Evolutionary conservation across 2,888 invertebrate genomes (phyloP), one percentile per base, ranked within the genome.

Genomic region (Lepidonotus clava): DNA sequence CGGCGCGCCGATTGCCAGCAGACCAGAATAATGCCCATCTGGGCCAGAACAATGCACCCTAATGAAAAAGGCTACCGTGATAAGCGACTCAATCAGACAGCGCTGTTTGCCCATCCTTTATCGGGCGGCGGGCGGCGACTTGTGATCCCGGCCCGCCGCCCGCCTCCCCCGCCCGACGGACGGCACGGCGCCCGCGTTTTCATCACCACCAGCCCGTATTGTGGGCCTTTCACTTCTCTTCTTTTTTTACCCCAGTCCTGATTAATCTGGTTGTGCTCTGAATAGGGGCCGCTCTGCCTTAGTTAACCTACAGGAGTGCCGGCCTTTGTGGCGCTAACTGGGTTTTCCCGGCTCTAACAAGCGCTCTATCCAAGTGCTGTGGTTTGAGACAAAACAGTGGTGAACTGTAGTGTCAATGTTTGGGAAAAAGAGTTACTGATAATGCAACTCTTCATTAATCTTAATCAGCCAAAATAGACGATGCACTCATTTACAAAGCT

Each of bases 21-120:
- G 38, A 6, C 71, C n/a, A 21, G 71, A 71, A 71, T 71, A 71
- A 71, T 11, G 71, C 71, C 4, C 36, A 38, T 34, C 34, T 18
- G 38, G 38, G 21, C 36, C 38, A 71, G 71, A 71, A 71, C 71
- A 71, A 71, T 71, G 38, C 71, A 21, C 32, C 46, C 34, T 80
- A 51, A 80, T 80, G 80, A 80, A 80, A 80, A 80, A 80, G 36
- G 80, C 46, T 14, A 14, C 46, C 46, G 51, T 46, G 80, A 80
- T 80, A 80, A 80, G 51, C 80, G 80, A 80, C 28, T 46, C 80
- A 80, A 80, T 80, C 80, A 80, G 80, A 32, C 2, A 28, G 8
- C 24, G 21, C 28, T 41, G 80, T 41, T 46, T 80, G 80, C 24
- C n/a, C 24, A 51, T 28, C 51, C 80, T 6, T 38, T 38, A 41